A percentile compares a stretch with the other conserved stretches of the same genome.
Conservation (phyloP, 2,113 vertebrate genomes). For the Odontophorus gujanensis region DNA sequence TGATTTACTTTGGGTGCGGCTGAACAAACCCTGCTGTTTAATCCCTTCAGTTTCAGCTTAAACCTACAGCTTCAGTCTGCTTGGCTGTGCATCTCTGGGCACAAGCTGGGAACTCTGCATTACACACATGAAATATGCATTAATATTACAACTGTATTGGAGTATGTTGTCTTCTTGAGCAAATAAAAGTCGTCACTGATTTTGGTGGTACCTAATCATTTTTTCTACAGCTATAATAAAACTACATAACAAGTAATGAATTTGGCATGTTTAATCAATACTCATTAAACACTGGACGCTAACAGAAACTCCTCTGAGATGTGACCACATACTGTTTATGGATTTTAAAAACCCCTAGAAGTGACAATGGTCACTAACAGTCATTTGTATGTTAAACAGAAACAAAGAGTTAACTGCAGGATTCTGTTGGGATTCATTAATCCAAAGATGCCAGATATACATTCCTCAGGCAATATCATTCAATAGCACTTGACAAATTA, state of each 20-base stretch:
- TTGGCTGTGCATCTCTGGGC: not conserved
- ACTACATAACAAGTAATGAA: not conserved
- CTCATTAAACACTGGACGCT: not conserved
- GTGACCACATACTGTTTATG: not conserved
- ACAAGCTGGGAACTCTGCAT: not conserved
- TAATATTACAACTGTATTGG: not conserved
- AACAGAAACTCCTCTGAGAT: fast-evolving
- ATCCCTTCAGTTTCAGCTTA: not conserved
- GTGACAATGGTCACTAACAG: not conserved
- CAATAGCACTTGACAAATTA: not conserved
- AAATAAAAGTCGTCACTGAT: not conserved
- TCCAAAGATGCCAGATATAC: not conserved
- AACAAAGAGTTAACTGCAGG: not conserved
- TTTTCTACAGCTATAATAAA: not conserved
- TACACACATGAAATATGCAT: not conserved
- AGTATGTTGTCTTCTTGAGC: not conserved
- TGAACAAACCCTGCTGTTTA: not conserved
- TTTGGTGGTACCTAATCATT: not conserved
- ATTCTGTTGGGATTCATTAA: not conserved
- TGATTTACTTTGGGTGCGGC: not conserved
- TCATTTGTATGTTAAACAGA: not conserved
- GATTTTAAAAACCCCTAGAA: not conserved
- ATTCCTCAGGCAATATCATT: not conserved
- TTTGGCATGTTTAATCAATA: not conserved
- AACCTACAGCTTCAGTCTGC: not conserved